phyloP scores from a whole-genome alignment of 2,113 vertebrate genomes.

The Dasyornis broadbenti region DNA sequence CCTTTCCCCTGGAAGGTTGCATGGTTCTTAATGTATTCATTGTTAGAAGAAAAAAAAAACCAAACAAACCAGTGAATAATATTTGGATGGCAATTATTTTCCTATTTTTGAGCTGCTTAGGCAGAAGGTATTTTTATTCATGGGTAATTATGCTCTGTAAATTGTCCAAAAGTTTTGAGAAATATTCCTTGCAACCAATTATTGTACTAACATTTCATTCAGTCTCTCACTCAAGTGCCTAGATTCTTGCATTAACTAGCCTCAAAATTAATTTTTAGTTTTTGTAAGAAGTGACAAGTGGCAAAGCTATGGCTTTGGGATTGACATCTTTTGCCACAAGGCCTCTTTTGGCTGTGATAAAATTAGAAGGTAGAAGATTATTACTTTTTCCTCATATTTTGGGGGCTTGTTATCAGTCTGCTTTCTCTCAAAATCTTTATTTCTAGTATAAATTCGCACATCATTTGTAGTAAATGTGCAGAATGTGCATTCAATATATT shows the following conservation, averaged over 20 bases:
- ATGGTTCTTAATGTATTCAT: neutral
- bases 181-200: neutral
- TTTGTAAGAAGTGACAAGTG: neutral
- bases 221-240: neutral
- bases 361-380: neutral
- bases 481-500: neutral
- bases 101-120: neutral
- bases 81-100: neutral
- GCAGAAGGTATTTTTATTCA: neutral
- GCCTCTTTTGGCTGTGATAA: neutral
- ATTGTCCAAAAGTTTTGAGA: neutral
- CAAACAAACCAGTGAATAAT: neutral
- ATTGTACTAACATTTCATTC: neutral
- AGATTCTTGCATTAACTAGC: neutral
- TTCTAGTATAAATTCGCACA: neutral
- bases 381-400: neutral
- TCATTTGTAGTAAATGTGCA: neutral
- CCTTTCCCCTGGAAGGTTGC: neutral
- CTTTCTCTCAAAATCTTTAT: neutral
- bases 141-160: neutral
- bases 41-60: neutral
- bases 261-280: neutral
- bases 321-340: conserved; percentile 18
- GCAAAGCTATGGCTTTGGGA: neutral
- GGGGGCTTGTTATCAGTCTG: neutral